Conservation (phyloP, 1,140 invertebrate species). For the Phthorimaea operculella region DNA sequence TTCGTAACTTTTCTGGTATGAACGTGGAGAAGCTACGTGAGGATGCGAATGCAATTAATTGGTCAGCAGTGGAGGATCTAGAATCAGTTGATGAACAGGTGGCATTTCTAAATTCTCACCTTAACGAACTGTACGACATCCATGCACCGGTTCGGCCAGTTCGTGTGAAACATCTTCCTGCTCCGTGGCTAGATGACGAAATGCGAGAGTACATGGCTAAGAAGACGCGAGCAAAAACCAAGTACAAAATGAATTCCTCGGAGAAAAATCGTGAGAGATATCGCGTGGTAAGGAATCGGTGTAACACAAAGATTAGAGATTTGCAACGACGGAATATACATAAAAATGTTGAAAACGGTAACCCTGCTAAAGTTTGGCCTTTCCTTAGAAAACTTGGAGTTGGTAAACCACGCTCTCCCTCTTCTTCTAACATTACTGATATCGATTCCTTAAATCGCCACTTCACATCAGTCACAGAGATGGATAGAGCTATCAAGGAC, state of each 20-base stretch:
- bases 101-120: background rate
- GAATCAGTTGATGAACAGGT: background rate
- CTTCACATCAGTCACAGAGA: constrained; percentile 7
- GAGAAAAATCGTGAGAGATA: background rate
- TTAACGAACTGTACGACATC: background rate
- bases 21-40: background rate
- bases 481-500: constrained; percentile 4
- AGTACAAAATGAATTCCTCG: background rate
- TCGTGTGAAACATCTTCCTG: background rate
- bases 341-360: background rate
- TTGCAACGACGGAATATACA: background rate
- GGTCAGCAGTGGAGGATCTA: background rate
- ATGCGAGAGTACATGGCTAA: background rate
- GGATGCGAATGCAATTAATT: background rate
- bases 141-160: background rate
- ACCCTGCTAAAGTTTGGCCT: background rate
- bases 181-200: background rate
- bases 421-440: constrained; percentile 7
- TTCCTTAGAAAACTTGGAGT: background rate
- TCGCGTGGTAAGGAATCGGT: background rate
- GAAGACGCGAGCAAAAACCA: background rate
- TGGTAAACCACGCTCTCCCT: background rate
- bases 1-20: background rate
- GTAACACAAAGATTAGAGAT: background rate
- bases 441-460: constrained; percentile 11